These are phyloP conservation scores for Proteles cristata DNA, from an alignment of 2,113 vertebrate genomes.

Conservation along the genomic window DNA sequence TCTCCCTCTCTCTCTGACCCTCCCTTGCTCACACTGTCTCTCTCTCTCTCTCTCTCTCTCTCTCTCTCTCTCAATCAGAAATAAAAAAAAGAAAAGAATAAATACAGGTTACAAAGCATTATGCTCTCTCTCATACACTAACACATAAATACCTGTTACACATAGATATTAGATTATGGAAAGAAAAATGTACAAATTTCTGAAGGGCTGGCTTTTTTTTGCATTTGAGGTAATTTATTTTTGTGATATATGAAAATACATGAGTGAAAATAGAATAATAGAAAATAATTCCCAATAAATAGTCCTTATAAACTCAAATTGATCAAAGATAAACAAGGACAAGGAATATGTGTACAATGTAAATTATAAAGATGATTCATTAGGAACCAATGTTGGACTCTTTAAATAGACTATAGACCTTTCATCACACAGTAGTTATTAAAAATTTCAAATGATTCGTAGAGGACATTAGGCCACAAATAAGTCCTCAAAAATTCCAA, in stretches of 20 bases:
- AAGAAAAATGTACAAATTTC: background rate
- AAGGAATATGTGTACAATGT: background rate
- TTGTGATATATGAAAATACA: background rate
- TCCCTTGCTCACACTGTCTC: too few relatives aligned
- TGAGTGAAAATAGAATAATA: background rate
- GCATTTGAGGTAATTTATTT: background rate
- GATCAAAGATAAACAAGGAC: background rate
- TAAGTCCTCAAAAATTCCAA: background rate
- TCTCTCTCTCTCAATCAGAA: too few relatives aligned
- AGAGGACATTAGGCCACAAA: background rate
- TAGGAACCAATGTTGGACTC: background rate
- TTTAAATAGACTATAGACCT: background rate
- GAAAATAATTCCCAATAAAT: background rate
- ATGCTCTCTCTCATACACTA: background rate
- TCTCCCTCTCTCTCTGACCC: too few relatives aligned
- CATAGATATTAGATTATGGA: background rate
- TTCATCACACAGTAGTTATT: background rate
- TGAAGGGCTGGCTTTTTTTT: background rate
- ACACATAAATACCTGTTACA: background rate
- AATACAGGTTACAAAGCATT: background rate
- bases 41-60: too few relatives aligned
- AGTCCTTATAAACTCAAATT: background rate
- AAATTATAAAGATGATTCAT: background rate
- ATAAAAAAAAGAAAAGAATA: background rate
- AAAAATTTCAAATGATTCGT: background rate